Conservation (phyloP, 2,113 vertebrate genomes). For the Brienomyrus longianalis region DNA sequence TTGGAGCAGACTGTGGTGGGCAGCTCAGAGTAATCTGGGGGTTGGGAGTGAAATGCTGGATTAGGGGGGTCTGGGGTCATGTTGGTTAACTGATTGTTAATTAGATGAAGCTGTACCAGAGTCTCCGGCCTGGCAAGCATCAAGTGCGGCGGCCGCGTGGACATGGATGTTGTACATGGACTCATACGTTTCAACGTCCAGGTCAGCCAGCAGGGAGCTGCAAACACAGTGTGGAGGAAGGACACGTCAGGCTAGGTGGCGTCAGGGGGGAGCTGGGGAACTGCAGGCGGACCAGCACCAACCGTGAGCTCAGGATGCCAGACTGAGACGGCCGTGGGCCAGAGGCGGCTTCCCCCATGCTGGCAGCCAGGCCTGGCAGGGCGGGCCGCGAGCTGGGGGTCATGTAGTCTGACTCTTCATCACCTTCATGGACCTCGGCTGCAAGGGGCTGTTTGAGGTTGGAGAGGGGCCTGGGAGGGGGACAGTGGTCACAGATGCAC, state of each 20-base stretch:
- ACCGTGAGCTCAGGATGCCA: slow-evolving; percentile 53
- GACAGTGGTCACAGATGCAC: neutral
- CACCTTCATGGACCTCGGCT: slow-evolving; percentile 67
- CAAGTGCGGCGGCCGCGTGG: slow-evolving; percentile 50
- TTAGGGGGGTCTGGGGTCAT: neutral
- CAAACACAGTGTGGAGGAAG: neutral
- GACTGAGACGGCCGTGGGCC: slow-evolving; percentile 53
- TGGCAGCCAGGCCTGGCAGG: slow-evolving; percentile 45
- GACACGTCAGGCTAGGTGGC: neutral
- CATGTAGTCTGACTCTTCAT: slow-evolving; percentile 92
- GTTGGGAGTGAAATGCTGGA: neutral
- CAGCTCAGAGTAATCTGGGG: slow-evolving; percentile 63
- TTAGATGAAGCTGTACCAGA: slow-evolving; percentile 61
- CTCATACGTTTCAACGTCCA: slow-evolving; percentile 76
- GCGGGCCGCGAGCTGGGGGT: slow-evolving; percentile 82
- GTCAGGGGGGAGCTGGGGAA: neutral
- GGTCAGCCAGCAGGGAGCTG: slow-evolving; percentile 57
- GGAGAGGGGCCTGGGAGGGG: slow-evolving; percentile 64
- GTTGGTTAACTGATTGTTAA: neutral
- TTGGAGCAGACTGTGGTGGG: slow-evolving; percentile 51
- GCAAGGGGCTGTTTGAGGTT: slow-evolving; percentile 61
- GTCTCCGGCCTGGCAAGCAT: slow-evolving; percentile 53
- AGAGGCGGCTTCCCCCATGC: slow-evolving; percentile 37
- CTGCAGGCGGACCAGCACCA: neutral
- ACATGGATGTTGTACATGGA: slow-evolving; percentile 88